Base-by-base conservation (phyloP, 2,113 vertebrate species). In the Ceratotherium simum region DNA sequence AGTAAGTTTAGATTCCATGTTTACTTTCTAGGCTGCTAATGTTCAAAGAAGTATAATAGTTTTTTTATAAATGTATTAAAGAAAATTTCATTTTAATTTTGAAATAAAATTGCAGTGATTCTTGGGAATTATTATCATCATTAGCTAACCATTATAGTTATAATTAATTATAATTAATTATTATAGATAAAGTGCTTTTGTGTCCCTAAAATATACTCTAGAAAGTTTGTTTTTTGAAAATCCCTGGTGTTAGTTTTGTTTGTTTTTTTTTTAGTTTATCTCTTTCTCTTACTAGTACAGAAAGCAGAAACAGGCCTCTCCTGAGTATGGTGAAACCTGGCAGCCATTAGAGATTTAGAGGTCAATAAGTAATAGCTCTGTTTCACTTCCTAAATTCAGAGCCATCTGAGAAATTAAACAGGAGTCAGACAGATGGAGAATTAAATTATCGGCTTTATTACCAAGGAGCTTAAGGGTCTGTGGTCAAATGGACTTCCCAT, bases 361-460 rank as follows among this genome's bases (percentile, higher is more conserved):
- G 1, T 65, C 25, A 92, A 11, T 73, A 48, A 48, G 5, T 17
- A 72, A 29, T 60, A 46, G 36, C 2, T 94, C 56, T 60, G 27
- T 95, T 93, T 81, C 29, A 25, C 4, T 75, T 97, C 21, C 51
- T 83, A n/a, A 95, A 79, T 78, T 95, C 29, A 97, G 39, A 95
- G 48, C 36, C 78, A 33, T 36, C 20, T 86, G 25, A 97, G 58
- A 88, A 95, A 72, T 73, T 56, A 79, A 60, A 76, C 42, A 83
- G 23, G 18, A 56, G 4, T 73, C n/a, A 64, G 42, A 51, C 31
- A 29, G 9, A 3, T 56, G 6, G 65, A 42, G 25, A 65, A 27
- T 70, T 83, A 83, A 48, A 70, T 48, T 29, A 72, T 54, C 6
- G 31, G 10, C n/a, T 58, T 80, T 84, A 29, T 75, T 64, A 46